These are phyloP conservation scores for Hydra vulgaris DNA, from an alignment of 30 jellyfish, hydroid and myxozoan species.

Conservation along the genomic window DNA sequence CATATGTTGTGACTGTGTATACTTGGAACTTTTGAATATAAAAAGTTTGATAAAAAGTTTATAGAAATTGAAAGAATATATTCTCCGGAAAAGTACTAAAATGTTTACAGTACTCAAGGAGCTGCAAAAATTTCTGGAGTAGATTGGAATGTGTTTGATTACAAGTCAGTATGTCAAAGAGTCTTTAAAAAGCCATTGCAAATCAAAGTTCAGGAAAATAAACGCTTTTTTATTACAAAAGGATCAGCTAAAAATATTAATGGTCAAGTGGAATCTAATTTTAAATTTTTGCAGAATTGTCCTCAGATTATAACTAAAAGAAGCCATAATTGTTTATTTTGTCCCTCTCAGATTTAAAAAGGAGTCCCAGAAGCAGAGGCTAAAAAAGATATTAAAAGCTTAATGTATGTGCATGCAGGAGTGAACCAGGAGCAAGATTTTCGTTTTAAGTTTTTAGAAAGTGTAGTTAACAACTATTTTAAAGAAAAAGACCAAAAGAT, in stretches of 20 bases:
- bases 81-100: not conserved
- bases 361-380: not conserved
- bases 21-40: no score
- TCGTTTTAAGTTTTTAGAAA: no score
- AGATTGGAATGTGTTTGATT: not conserved
- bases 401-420: not conserved
- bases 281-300: not conserved
- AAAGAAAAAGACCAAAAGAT: no score
- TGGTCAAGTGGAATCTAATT: not conserved
- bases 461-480: no score
- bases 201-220: not conserved
- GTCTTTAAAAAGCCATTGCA: not conserved
- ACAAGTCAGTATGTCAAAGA: not conserved
- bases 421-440: not conserved
- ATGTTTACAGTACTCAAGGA: not conserved
- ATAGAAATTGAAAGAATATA: not conserved
- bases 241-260: not conserved
- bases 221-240: not conserved
- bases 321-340: not conserved
- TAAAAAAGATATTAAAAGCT: not conserved
- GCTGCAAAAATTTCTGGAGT: not conserved
- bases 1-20: not conserved
- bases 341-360: not conserved
- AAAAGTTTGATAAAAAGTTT: not conserved
- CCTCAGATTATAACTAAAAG: not conserved